phyloP scores from a whole-genome alignment of 2,113 vertebrate species.

The Pteruthius melanotis region DNA sequence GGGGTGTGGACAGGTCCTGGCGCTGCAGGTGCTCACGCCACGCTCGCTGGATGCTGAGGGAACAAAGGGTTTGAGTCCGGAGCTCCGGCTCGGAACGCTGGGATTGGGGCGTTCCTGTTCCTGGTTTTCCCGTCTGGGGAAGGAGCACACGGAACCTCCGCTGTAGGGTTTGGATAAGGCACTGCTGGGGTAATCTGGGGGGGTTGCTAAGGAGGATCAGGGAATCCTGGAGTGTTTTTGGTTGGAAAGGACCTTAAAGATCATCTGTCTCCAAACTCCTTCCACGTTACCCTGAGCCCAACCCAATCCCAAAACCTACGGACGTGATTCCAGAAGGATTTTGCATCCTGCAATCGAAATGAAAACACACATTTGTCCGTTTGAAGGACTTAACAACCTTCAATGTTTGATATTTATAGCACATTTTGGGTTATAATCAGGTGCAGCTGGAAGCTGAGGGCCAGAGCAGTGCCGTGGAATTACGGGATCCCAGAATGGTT shows the following conservation, averaged over 20 bases:
- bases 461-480: neutral
- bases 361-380: neutral
- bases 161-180: fast-evolving
- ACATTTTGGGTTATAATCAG: neutral
- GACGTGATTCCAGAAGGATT: neutral
- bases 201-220: neutral
- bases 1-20: constrained; percentile 74
- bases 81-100: fast-evolving
- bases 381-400: neutral
- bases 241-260: neutral
- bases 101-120: fast-evolving
- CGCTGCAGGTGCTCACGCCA: constrained; percentile 86
- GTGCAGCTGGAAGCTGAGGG: neutral
- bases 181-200: fast-evolving
- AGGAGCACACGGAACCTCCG: fast-evolving
- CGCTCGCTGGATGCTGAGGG: constrained; percentile 84
- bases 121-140: fast-evolving
- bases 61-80: neutral
- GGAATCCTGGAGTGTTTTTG: neutral
- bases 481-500: neutral
- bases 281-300: neutral
- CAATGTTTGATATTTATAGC: neutral
- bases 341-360: neutral
- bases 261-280: neutral
- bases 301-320: neutral